Evolutionary conservation across 2,888 invertebrate genomes (phyloP).

Genomic region (Thecophora atra): DNA sequence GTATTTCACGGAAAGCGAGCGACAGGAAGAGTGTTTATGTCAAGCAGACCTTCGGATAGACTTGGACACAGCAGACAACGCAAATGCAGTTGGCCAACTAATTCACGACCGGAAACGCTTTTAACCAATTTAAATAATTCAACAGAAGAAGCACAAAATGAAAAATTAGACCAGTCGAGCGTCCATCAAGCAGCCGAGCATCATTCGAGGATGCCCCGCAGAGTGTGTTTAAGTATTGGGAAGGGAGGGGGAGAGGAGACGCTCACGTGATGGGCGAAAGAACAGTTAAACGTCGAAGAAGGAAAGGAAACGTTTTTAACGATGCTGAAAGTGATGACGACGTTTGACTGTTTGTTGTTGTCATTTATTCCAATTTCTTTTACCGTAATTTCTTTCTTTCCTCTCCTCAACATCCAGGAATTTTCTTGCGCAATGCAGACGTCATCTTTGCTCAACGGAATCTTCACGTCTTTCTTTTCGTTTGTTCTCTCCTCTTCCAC

Average conservation of each 20-base stretch:
- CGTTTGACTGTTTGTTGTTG: neutral
- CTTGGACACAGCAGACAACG: slow-evolving; percentile 11
- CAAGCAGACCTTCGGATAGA: slow-evolving; percentile 28
- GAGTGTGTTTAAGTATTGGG: no score
- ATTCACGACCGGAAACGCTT: slow-evolving; percentile 61
- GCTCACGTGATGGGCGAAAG: no score
- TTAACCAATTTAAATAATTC: slow-evolving; percentile 64
- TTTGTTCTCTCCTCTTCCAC: neutral
- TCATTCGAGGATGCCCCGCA: no score
- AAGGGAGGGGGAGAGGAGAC: no score
- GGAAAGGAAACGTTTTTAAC: no score
- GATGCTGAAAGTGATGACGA: no score
- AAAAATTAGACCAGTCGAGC: slow-evolving; percentile 17
- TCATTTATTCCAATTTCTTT: slow-evolving; percentile 16
- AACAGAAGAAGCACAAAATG: slow-evolving; percentile 26
- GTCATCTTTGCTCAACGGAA: neutral
- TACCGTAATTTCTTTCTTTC: no score
- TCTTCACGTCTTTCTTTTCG: neutral
- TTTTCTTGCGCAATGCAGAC: neutral
- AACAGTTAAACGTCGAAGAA: no score
- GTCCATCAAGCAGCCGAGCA: neutral
- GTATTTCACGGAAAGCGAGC: slow-evolving; percentile 2
- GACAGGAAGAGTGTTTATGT: neutral
- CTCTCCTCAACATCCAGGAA: neutral
- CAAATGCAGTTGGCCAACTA: slow-evolving; percentile 37